phyloP scores from a whole-genome alignment of 2,888 invertebrate genomes.

The Phlogophora meticulosa region DNA sequence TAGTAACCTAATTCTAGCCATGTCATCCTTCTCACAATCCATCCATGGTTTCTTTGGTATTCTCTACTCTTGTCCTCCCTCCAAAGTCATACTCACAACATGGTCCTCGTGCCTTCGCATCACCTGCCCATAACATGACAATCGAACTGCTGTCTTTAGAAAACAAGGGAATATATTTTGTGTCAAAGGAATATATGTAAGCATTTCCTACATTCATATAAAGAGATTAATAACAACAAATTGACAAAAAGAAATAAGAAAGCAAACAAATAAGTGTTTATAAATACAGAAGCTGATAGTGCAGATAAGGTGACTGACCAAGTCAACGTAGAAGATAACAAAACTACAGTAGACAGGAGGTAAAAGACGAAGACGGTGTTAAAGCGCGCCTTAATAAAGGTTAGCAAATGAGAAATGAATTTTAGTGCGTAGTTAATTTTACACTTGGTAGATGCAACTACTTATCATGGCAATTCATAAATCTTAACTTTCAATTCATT shows the following conservation, averaged over 20 bases:
- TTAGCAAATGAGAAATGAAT: slow-evolving; percentile 5
- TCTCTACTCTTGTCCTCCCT: too few relatives aligned
- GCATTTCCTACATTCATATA: not conserved
- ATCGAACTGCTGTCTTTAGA: too few relatives aligned
- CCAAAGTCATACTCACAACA: too few relatives aligned
- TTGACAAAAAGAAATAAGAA: not conserved
- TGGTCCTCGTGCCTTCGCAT: too few relatives aligned
- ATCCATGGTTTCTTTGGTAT: too few relatives aligned
- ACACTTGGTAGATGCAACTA: slow-evolving; percentile 23
- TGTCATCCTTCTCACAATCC: too few relatives aligned
- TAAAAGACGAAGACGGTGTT: not conserved
- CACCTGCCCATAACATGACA: too few relatives aligned
- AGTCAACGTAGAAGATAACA: not conserved
- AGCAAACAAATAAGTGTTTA: not conserved
- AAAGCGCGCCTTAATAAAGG: not conserved
- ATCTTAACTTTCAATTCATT: slow-evolving; percentile 24
- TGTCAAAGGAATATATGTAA: not conserved
- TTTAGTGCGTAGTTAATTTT: not conserved
- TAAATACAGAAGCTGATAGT: not conserved
- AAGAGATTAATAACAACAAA: not conserved
- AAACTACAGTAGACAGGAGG: not conserved
- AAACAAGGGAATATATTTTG: too few relatives aligned
- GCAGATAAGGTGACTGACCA: not conserved
- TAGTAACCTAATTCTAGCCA: too few relatives aligned
- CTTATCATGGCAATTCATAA: slow-evolving; percentile 25